These are phyloP conservation scores for Eupleurogrammus muticus DNA, from an alignment of 2,797 vertebrate genomes.

Conservation along the genomic window DNA sequence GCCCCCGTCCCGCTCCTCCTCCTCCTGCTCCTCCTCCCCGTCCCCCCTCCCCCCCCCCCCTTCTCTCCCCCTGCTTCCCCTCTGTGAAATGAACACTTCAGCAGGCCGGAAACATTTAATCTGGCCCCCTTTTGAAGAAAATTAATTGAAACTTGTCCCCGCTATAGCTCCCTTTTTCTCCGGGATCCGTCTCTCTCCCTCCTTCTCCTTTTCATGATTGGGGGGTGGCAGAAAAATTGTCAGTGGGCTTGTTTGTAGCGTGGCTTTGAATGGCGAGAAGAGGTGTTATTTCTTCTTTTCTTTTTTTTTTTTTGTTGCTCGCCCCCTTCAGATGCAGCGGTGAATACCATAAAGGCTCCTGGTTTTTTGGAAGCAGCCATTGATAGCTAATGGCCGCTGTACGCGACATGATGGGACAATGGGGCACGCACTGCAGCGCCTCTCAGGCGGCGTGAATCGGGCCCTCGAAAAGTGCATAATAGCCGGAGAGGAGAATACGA, in stretches of 20 bases:
- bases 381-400: conserved; percentile 68
- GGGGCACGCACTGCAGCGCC: conserved; percentile 25
- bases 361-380: conserved; percentile 70
- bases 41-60: conserved; percentile 78
- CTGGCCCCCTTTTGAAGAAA: conserved; percentile 94
- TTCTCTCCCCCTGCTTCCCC: conserved; percentile 87
- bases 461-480: conserved; percentile 65
- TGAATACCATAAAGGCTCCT: conserved; percentile 67
- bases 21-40: conserved; percentile 88
- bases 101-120: conserved; percentile 99
- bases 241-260: conserved; percentile 74
- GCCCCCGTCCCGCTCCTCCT: conserved; percentile 90
- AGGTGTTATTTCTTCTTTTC: conserved; percentile 69
- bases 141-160: conserved; percentile 99
- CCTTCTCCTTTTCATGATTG: conserved; percentile 79
- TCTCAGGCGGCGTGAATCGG: conserved; percentile 66
- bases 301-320: conserved; percentile 30
- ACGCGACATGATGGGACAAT: conserved; percentile 49
- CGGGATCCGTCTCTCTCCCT: conserved; percentile 81
- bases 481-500: conserved; percentile 61
- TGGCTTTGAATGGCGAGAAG: conserved; percentile 76
- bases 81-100: conserved; percentile 99
- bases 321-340: conserved; percentile 46
- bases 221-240: conserved; percentile 78
- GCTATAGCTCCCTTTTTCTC: conserved; percentile 91